Base-by-base conservation (phyloP, 2,113 vertebrate species). In the Narcine bancroftii region DNA sequence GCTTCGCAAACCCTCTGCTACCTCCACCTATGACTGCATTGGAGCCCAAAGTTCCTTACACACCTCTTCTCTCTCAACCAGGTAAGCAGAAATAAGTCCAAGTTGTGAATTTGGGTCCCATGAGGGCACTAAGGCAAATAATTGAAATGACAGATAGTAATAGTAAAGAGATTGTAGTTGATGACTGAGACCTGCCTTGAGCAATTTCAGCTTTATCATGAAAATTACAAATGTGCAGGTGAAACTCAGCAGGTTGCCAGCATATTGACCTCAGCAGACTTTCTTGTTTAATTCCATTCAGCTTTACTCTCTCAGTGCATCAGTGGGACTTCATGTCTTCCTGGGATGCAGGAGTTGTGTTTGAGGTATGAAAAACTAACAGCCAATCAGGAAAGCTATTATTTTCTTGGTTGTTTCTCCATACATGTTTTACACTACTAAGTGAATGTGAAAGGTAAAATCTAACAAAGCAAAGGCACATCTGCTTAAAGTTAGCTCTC, bases 1-100 rank as follows among this genome's bases (percentile, higher is more conserved):
- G 98, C 95, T 99, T 99, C 92, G 97, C 98, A 93, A 98, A 97
- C 93, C 97, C 98, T 2, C 95, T 99, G 94, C 96, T 99, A 95
- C 97, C 97, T 72, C 97, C 98, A 0, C 97, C 98, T 3, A 98
- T 98, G 97, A 96, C 96, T 92, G 96, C 97, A 94, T 97, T 98
- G 79, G 98, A 98, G 94, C 97, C 97, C 15, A 98, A 99, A 94
- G 97, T 98, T 94, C 96, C 96, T 93, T 98, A 98, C 93, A 97
- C 96, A 0, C 96, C 97, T 0, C 96, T 97, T 92, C 94, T 97
- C 94, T 95, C 97, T 89, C 93, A 96, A 95, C 96, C 97, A 97
- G 94, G 94, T 92, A 21, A 66, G 42, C 39, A 89, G 72, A 33
- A 63, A 53, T 45, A 7, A 53, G 36, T 50, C 69, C 10, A 26